Evolutionary conservation across 2,797 vertebrate genomes (phyloP).

Genomic region (Tympanoctomys barrerae): DNA sequence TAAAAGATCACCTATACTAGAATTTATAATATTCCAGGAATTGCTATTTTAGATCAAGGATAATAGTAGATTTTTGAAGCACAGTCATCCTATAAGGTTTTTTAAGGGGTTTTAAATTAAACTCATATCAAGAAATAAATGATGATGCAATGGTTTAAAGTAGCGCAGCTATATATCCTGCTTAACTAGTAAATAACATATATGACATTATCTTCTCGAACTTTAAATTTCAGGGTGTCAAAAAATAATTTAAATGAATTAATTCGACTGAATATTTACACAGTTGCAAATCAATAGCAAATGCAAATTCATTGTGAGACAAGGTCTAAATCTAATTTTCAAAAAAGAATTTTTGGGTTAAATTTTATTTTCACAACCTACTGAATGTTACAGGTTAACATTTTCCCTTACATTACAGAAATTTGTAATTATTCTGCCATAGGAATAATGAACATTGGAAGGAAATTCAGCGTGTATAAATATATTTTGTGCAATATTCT

Average conservation of each 20-base stretch:
- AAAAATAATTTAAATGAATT: not conserved
- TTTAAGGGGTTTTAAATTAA: not conserved
- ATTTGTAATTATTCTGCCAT: not conserved
- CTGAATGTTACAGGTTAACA: not conserved
- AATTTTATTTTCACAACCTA: not conserved
- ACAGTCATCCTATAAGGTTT: not conserved
- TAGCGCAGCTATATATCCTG: not conserved
- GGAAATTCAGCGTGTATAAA: not conserved
- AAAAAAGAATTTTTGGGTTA: not conserved
- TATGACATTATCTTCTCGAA: constrained; percentile 24
- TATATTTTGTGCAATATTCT: not conserved
- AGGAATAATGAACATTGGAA: not conserved
- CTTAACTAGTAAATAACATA: not conserved
- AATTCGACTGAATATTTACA: not conserved
- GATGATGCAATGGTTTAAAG: not conserved
- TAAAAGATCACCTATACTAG: not conserved
- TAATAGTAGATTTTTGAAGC: constrained; percentile 22
- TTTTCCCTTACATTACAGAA: not conserved
- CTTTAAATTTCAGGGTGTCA: not conserved
- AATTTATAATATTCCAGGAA: constrained; percentile 6
- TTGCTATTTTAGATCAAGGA: not conserved
- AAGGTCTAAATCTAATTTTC: not conserved
- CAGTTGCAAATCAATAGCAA: constrained; percentile 22
- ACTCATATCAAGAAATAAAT: not conserved
- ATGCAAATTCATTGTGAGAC: not conserved